A percentile compares a stretch with the other conserved stretches of the same genome.
phyloP scores from a whole-genome alignment of 2,888 invertebrate species.

The Cerceris rybyensis region DNA sequence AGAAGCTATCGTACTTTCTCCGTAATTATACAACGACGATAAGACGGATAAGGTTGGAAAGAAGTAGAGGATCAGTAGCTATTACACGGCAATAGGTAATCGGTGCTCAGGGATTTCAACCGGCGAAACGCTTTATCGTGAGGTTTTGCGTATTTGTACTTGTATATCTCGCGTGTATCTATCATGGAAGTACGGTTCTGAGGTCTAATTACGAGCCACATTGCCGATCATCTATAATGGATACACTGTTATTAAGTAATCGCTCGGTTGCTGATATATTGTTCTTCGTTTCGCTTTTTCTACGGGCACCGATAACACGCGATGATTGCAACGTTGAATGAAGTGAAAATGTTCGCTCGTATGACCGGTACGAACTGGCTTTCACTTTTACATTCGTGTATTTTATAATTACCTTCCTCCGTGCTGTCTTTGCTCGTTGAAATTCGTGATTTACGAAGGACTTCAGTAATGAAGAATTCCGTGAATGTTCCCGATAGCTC shows the following conservation, averaged over 20 bases:
- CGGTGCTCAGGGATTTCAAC: constrained; percentile 5
- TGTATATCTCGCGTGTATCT: constrained; percentile 33
- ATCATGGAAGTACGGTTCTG: constrained; percentile 28
- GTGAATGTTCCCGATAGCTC: background rate
- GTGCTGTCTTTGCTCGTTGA: background rate
- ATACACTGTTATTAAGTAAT: constrained; percentile 64
- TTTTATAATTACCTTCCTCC: background rate
- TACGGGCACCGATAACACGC: constrained; percentile 11
- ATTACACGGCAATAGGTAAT: constrained; percentile 22
- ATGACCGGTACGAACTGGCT: constrained; percentile 10
- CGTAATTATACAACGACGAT: constrained; percentile 51
- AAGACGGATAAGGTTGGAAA: constrained; percentile 41
- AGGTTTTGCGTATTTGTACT: constrained; percentile 26
- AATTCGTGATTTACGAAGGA: constrained; percentile 23
- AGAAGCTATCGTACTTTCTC: constrained; percentile 43
- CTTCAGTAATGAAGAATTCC: background rate
- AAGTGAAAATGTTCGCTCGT: constrained; percentile 32
- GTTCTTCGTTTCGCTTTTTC: constrained; percentile 7
- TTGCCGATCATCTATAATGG: constrained; percentile 59
- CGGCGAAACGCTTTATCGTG: constrained; percentile 24
- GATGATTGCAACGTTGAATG: background rate
- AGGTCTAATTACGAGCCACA: constrained; percentile 58
- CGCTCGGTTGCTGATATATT: constrained; percentile 26
- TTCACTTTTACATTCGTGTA: constrained; percentile 28
- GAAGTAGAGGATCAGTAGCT: constrained; percentile 25